A percentile compares a stretch with the other conserved stretches of the same genome.
phyloP scores from a whole-genome alignment of 2,888 invertebrate species.

The Entomobrya multifasciata region DNA sequence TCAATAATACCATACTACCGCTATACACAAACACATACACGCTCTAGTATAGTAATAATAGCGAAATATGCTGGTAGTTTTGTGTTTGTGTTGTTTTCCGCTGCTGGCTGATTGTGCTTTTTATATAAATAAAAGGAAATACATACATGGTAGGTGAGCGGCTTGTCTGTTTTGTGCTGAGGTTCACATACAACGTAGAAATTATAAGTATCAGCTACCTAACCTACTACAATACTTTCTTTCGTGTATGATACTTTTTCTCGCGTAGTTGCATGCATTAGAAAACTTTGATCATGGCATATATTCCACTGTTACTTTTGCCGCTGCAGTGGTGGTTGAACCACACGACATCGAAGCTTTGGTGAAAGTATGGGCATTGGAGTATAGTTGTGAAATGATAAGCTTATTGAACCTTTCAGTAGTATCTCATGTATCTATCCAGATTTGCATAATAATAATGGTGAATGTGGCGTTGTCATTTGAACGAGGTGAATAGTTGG shows the following conservation, averaged over 20 bases:
- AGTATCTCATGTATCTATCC: too few species aligned
- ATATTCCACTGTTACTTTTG: too few species aligned
- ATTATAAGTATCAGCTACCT: neutral
- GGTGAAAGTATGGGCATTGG: too few species aligned
- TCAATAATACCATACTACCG: constrained; percentile 28
- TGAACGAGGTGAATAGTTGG: too few species aligned
- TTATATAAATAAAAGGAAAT: neutral
- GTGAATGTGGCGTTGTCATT: too few species aligned
- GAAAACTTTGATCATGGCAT: too few species aligned
- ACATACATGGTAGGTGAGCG: neutral
- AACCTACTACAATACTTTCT: constrained; percentile 32
- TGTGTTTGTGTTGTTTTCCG: constrained; percentile 1
- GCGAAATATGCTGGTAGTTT: constrained; percentile 18
- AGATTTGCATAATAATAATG: neutral
- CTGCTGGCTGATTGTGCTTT: neutral
- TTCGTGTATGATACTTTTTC: neutral
- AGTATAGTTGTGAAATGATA: too few species aligned
- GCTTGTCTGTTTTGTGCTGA: neutral
- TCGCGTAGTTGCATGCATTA: neutral
- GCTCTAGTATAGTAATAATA: neutral
- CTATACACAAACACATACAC: neutral
- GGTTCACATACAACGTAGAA: neutral
- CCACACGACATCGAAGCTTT: too few species aligned
- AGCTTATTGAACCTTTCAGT: too few species aligned
- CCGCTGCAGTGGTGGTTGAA: too few species aligned